Evolutionary conservation across 2,888 invertebrate species (phyloP).

Genomic region (Poecilobothrus nobilitatus): DNA sequence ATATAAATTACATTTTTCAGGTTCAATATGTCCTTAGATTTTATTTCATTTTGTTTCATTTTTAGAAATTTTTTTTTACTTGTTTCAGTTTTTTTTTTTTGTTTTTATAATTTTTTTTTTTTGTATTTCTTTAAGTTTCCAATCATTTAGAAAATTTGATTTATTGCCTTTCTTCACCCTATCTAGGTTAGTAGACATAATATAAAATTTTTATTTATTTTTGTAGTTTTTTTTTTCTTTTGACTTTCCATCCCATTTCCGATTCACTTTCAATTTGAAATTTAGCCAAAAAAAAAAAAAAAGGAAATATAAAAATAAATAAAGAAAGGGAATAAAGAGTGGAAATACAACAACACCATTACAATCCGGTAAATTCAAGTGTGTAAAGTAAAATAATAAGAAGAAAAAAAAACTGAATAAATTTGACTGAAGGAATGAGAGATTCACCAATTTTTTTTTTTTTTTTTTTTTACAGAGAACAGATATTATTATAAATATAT

Average conservation of each 20-base stretch:
- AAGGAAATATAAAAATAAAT: no score
- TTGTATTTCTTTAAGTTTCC: neutral
- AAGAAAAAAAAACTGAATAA: no score
- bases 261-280: neutral
- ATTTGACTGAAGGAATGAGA: no score
- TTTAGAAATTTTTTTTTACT: neutral
- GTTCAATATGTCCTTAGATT: neutral
- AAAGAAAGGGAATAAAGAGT: no score
- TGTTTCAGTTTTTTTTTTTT: neutral
- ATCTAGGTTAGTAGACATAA: slow-evolving; percentile 2
- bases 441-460: no score
- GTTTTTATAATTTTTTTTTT: neutral
- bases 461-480: no score
- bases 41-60: neutral
- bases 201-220: neutral
- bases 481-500: neutral
- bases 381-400: no score
- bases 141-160: slow-evolving; percentile 6
- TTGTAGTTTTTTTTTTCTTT: neutral
- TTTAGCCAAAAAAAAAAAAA: no score
- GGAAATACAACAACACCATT: no score
- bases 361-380: no score
- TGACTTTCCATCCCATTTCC: neutral
- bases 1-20: neutral
- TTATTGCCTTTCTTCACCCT: neutral